Conservation (phyloP, 1,140 invertebrate genomes). For the Saxidomus purpurata region DNA sequence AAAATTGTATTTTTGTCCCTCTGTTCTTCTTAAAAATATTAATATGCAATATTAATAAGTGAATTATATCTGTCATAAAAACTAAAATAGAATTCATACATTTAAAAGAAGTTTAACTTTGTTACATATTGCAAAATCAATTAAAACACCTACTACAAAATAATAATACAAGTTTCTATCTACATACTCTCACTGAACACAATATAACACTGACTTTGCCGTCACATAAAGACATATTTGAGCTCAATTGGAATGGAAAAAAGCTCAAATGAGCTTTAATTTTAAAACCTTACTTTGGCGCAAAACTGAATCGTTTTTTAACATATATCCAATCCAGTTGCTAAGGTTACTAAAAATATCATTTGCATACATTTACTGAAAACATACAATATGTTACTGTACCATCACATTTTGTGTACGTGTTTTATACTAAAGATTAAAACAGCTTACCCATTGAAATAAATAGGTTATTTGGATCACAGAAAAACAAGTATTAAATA, state of each 20-base stretch:
- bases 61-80: not conserved
- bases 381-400: too few relatives aligned
- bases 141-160: conserved; percentile 1
- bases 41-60: not conserved
- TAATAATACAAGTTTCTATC: conserved; percentile 5
- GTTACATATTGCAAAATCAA: not conserved
- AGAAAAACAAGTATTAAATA: too few relatives aligned
- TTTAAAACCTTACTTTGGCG: not conserved
- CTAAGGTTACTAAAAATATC: not conserved
- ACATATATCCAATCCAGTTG: conserved; percentile 49
- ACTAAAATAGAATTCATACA: not conserved
- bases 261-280: too few relatives aligned
- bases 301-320: conserved; percentile 42
- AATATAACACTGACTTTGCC: not conserved
- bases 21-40: too few relatives aligned
- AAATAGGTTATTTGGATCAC: too few relatives aligned
- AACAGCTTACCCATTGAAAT: too few relatives aligned
- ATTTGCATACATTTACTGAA: too few relatives aligned
- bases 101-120: not conserved
- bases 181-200: conserved; percentile 6
- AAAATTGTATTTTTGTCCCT: too few relatives aligned
- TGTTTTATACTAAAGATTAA: too few relatives aligned
- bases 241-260: conserved; percentile 26
- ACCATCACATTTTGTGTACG: too few relatives aligned
- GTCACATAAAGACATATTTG: not conserved